phyloP scores from a whole-genome alignment of 2,888 invertebrate genomes.

The Diarsia dahlii region DNA sequence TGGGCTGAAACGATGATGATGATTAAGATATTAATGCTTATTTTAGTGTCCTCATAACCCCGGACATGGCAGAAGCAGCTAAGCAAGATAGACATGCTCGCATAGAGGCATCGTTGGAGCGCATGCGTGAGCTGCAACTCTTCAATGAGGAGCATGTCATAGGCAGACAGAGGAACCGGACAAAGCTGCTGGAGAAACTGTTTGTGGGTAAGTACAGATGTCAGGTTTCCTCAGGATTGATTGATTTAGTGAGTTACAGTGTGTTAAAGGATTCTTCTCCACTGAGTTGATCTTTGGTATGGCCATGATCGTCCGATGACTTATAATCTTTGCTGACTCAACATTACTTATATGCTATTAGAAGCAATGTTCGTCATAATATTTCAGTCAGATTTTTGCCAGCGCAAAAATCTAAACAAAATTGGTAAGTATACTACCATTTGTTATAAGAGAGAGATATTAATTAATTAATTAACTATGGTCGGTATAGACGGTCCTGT shows the following conservation, averaged over 20 bases:
- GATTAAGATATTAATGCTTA: neutral
- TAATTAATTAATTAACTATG: no score
- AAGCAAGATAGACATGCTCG: slow-evolving; percentile 72
- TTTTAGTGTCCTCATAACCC: slow-evolving; percentile 75
- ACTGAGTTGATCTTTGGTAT: neutral
- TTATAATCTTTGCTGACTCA: neutral
- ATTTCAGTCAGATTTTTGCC: neutral
- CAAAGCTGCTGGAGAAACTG: slow-evolving; percentile 76
- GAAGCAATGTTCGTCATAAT: neutral
- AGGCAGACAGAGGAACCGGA: slow-evolving; percentile 76
- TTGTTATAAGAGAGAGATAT: neutral
- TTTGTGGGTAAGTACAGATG: slow-evolving; percentile 77
- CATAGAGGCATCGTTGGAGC: slow-evolving; percentile 76
- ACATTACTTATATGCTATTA: neutral
- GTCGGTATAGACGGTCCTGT: neutral
- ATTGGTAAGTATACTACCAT: neutral
- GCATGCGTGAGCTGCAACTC: slow-evolving; percentile 80
- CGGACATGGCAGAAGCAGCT: slow-evolving; percentile 78
- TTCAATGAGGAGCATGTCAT: slow-evolving; percentile 78
- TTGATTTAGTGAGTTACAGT: no score
- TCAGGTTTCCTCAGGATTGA: neutral
- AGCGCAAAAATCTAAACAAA: neutral
- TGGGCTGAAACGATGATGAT: neutral
- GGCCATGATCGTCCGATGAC: neutral
- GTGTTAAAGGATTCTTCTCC: neutral